Evolutionary conservation across 2,797 vertebrate species (phyloP), one percentile per base, ranked within the genome.

Genomic region (Morelia viridis): DNA sequence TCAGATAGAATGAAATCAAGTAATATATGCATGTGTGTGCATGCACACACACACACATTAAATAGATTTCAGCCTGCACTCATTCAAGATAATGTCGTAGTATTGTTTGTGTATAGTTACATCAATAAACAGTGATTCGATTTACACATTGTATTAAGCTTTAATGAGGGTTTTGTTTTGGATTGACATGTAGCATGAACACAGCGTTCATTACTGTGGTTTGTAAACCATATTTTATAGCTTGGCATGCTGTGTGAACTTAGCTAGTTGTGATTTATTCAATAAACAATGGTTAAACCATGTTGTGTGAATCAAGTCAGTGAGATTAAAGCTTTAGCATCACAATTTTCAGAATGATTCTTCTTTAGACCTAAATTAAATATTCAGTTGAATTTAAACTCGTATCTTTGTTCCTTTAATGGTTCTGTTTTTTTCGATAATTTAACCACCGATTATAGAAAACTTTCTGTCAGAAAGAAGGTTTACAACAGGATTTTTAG

Each of bases 401-500:
- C 13, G 12, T 76, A 41, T 35, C 35, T 56, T 22, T 86, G 35
- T 68, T 53, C 61, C 68, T 92, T 83, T 22, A 83, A 13, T 13
- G 26, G 46, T 94, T 91, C 61, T 64, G 24, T 0, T 46, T 92
- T 84, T 86, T 94, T 84, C 13, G 87, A 56, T 86, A 89, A 64
- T 56, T 87, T 60, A 89, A 90, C 91, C 93, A 58, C 50, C 26
- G 90, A 22, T 68, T 91, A 94, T 90, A 88, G 85, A 56, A 92
- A 24, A 76, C 76, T 92, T 95, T 95, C 89, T 60, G 4, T 83
- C 92, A 92, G 93, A 94, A 94, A 90, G 28, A 65, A 85, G 5
- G 64, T 57, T 90, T 87, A 64, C 11, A 86, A 90, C 80, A 91
- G 85, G 84, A 90, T 89, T 92, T 94, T 83, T 46, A 83, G 80